phyloP scores from a whole-genome alignment of 2,797 vertebrate genomes.

The Novumbra hubbsi region DNA sequence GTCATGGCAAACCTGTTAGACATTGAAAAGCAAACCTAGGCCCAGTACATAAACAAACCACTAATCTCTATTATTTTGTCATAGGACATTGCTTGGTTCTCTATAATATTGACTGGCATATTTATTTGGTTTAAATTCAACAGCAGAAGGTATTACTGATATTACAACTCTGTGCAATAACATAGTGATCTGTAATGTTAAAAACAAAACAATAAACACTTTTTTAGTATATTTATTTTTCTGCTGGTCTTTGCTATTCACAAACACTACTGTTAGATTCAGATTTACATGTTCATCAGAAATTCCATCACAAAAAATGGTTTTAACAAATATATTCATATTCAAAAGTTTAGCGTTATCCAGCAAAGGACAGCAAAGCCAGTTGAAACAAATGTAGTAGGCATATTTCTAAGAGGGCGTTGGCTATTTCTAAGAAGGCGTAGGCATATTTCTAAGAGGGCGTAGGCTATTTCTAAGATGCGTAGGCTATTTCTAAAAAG shows the following conservation, averaged over 20 bases:
- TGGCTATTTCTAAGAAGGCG: background rate
- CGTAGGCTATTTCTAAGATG: background rate
- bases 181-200: background rate
- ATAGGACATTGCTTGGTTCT: background rate
- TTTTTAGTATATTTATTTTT: background rate
- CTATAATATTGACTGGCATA: background rate
- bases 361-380: slow-evolving; percentile 40
- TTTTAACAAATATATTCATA: slow-evolving; percentile 68
- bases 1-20: background rate
- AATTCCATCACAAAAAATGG: slow-evolving; percentile 44
- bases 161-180: background rate
- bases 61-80: background rate
- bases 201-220: slow-evolving; percentile 4
- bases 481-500: background rate
- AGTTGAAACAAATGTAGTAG: background rate
- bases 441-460: background rate
- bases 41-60: background rate
- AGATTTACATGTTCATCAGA: slow-evolving; percentile 68
- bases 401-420: background rate
- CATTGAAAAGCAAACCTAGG: background rate
- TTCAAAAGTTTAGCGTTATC: slow-evolving; percentile 59
- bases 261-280: slow-evolving; percentile 35
- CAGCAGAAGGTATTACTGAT: background rate
- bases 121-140: background rate
- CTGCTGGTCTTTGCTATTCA: slow-evolving; percentile 39